Base-by-base conservation (phyloP, 2,888 invertebrate species). In the Agrotis puta region DNA sequence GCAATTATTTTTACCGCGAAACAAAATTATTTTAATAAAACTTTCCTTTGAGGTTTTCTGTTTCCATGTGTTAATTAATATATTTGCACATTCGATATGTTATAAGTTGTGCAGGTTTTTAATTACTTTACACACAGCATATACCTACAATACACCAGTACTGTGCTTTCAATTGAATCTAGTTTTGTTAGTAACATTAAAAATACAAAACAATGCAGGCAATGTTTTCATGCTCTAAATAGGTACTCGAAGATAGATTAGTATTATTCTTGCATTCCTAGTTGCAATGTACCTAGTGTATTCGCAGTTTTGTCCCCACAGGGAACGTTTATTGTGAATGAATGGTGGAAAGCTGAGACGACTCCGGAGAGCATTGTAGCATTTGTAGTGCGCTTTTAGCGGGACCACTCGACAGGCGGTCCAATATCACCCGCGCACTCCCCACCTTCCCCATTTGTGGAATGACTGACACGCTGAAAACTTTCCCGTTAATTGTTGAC, bases 381-480 rank as follows among this genome's bases (percentile, higher is more conserved):
- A 67, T 79, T 80, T 81, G 81, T 83, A 81, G 88, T 72, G 82
- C 64, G 85, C 89, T 88, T 89, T 88, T 85, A 87, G 87, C 85
- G 78, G 24, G 75, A 75, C 84, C 81, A 79, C 82, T 85, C 81
- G 66, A 58, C 79, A 58, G 77, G 70, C 70, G 64, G 70, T 79
- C 75, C 78, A 77, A 85, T 85, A 79, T 77, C 82, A 63, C 51
- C 81, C 64, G 24, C 18, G 18, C 33, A 2, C 22, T 27, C 48
- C 20, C 13, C 77, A 13, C 39, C 63, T 75, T 81, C 66, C 72
- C 84, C 88, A 87, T 88, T 88, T 87, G 79, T 72, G 70, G 81
- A 88, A 88, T 87, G 82, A 87, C 82, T 87, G 83, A 87, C 82
- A 64, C 47, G 70, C 62, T 69, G 72, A 71, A 82, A 84, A 81